phyloP scores from a whole-genome alignment of 1,140 invertebrate genomes.

The Drosophila ogumai region DNA sequence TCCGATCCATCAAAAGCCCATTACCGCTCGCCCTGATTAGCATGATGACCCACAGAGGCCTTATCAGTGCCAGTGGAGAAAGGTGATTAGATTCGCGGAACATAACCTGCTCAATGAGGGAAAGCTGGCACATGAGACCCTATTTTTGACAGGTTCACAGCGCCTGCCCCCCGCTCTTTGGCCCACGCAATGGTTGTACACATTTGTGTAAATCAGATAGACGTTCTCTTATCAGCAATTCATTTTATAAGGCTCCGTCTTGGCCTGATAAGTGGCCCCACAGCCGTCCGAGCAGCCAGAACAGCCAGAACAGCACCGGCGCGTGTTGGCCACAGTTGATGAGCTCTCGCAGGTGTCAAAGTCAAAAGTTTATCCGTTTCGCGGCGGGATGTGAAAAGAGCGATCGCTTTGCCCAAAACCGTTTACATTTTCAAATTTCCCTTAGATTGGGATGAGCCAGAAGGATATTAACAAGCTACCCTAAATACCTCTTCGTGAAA shows the following conservation, averaged over 20 bases:
- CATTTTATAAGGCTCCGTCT: constrained; percentile 60
- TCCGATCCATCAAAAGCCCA: constrained; percentile 10
- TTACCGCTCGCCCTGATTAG: constrained; percentile 37
- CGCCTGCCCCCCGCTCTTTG: constrained; percentile 7
- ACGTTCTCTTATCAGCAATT: constrained; percentile 67
- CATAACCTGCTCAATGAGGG: constrained; percentile 44
- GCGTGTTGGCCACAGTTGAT: constrained; percentile 67
- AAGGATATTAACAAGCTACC: neutral
- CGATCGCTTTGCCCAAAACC: neutral
- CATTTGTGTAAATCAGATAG: constrained; percentile 61
- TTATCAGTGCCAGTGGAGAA: constrained; percentile 36
- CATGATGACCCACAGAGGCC: constrained; percentile 38
- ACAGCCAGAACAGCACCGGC: constrained; percentile 50
- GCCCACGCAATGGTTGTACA: constrained; percentile 38
- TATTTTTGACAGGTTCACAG: constrained; percentile 16
- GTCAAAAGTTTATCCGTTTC: constrained; percentile 29
- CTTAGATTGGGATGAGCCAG: constrained; percentile 35
- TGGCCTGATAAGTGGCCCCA: constrained; percentile 60
- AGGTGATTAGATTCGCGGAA: constrained; percentile 42
- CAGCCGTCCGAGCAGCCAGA: constrained; percentile 34
- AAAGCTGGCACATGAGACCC: neutral
- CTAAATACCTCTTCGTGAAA: neutral
- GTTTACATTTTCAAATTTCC: constrained; percentile 43
- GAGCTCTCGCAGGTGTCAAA: constrained; percentile 30
- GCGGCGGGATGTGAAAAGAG: constrained; percentile 58